Percentiles rank a stretch among this genome's conserved stretches.
Conservation (phyloP, 2,797 vertebrate species). For the Microctenopoma steveboyesi region DNA sequence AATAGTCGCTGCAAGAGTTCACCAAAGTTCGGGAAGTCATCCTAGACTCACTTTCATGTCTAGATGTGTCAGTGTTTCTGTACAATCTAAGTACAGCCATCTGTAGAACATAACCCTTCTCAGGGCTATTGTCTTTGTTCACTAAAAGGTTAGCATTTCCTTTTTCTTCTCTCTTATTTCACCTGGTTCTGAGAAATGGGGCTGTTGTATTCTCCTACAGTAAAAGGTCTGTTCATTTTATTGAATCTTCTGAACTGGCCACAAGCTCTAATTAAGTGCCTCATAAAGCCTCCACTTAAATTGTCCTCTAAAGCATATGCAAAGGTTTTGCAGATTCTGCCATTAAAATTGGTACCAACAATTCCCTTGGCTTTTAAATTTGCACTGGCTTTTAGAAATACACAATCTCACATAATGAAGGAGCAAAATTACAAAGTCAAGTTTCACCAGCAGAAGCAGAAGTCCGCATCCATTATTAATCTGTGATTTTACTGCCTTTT, state of each 20-base stretch:
- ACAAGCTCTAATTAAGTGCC: slow-evolving; percentile 65
- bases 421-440: slow-evolving; percentile 58
- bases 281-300: slow-evolving; percentile 69
- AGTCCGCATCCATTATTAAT: slow-evolving; percentile 64
- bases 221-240: slow-evolving; percentile 61
- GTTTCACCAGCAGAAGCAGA: slow-evolving; percentile 60
- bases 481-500: slow-evolving; percentile 49
- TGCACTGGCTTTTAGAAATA: slow-evolving; percentile 67
- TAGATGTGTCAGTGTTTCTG: slow-evolving; percentile 57
- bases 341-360: slow-evolving; percentile 67
- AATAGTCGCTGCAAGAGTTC: slow-evolving; percentile 54
- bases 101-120: slow-evolving; percentile 29
- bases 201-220: slow-evolving; percentile 27
- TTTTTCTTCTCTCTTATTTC: slow-evolving; percentile 49
- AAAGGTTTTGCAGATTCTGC: slow-evolving; percentile 60
- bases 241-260: slow-evolving; percentile 55
- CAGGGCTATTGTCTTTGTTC: slow-evolving; percentile 39
- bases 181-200: slow-evolving; percentile 39
- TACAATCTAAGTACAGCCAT: slow-evolving; percentile 36
- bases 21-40: slow-evolving; percentile 72
- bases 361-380: slow-evolving; percentile 70
- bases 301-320: slow-evolving; percentile 63
- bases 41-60: slow-evolving; percentile 64
- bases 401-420: slow-evolving; percentile 60
- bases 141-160: slow-evolving; percentile 42